Evolutionary conservation across 2,797 vertebrate genomes (phyloP), one percentile per base, ranked within the genome.

Genomic region (Falco cherrug): DNA sequence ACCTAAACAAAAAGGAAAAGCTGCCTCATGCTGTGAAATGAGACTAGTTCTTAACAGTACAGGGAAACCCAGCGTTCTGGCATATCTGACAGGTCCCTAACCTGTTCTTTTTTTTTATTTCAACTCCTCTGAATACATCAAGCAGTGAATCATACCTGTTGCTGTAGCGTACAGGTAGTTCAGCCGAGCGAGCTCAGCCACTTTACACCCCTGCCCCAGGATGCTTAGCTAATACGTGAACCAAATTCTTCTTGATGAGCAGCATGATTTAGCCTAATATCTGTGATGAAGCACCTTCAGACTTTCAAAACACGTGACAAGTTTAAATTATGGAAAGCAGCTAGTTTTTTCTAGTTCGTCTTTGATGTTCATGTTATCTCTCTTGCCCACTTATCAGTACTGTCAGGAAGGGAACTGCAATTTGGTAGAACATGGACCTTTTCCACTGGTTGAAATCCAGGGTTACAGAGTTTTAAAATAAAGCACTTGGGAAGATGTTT

Each of bases 291-390:
- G 11, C 48, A 54, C 45, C 20, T 67, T 33, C 73, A 71, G 77
- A 3, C 57, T 67, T 67, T 1, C 60, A 63, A 20, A 60, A 11
- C 54, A 31, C 33, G 2, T 0, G 1, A 4, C 4, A 17, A 84
- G 41, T 37, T 84, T 37, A 15, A 20, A 2, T 3, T 18, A 12
- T 41, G 64, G 61, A 33, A 12, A 78, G 56, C 1, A 75, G 51
- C 43, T 81, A 3, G 0, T 45, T 51, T 59, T 61, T 54, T 43
- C 61, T 25, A 14, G 35, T 24, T 69, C 25, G 11, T 9, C 24
- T 64, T 26, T 54, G 51, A 2, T 35, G 7, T 10, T 89, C 5
- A 3, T 18, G 7, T 45, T 39, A 51, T 57, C 22, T 31, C 35
- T 73, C 24, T 9, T 50, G 13, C 63, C 43, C 10, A 0, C 41